Evolutionary conservation across 2,113 vertebrate species (phyloP).

Genomic region (Limnothrissa miodon): DNA sequence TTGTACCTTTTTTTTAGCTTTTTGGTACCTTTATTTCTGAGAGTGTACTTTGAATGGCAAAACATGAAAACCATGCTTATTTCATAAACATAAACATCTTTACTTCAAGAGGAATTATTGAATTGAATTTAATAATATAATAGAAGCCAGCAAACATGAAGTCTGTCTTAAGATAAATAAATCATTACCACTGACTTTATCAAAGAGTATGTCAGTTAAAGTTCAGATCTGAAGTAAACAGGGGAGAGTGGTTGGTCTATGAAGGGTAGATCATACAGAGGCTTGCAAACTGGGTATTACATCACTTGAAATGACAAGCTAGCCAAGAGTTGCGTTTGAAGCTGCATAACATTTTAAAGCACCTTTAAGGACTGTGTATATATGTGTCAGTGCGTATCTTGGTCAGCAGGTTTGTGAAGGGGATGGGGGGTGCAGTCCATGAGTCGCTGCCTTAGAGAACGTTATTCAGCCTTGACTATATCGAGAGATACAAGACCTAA

Average conservation of each 20-base stretch:
- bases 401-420: no score
- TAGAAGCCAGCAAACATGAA: neutral
- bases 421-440: no score
- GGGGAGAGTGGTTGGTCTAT: neutral
- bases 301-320: neutral
- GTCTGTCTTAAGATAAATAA: slow-evolving; percentile 1
- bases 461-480: no score
- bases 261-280: neutral
- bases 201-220: neutral
- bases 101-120: neutral
- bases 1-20: no score
- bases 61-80: neutral
- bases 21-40: no score
- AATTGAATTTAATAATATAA: neutral
- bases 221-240: neutral
- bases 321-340: neutral
- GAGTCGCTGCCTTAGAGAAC: no score
- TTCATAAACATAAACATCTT: neutral
- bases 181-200: neutral
- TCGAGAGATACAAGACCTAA: no score
- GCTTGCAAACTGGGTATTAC: neutral
- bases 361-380: no score
- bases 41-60: neutral
- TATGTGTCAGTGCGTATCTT: no score
- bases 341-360: neutral